phyloP scores from a whole-genome alignment of 2,888 invertebrate species.

The Silvanus unidentatus region DNA sequence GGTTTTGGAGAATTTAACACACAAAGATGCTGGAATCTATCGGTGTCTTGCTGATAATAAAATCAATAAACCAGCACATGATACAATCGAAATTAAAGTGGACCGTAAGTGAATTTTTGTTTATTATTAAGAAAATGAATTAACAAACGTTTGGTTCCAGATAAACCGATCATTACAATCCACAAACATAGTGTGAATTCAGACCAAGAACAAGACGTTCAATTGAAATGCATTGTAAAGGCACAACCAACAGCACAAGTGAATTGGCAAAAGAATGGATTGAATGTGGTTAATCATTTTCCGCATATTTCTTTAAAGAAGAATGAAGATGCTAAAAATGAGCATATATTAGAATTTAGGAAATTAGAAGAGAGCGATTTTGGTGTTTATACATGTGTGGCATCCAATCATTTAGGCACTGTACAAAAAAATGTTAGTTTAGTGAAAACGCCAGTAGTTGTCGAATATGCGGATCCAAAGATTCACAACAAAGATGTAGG shows the following conservation, averaged over 20 bases:
- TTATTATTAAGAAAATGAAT: neutral
- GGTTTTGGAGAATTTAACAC: slow-evolving; percentile 36
- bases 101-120: slow-evolving; percentile 34
- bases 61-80: slow-evolving; percentile 37
- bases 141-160: slow-evolving; percentile 30
- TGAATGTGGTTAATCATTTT: slow-evolving; percentile 16
- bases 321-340: slow-evolving; percentile 13
- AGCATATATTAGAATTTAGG: slow-evolving; percentile 33
- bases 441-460: slow-evolving; percentile 32
- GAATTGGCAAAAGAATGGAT: slow-evolving; percentile 38
- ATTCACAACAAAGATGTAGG: slow-evolving; percentile 33
- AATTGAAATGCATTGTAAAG: slow-evolving; percentile 45
- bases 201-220: slow-evolving; percentile 41
- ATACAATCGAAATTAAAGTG: slow-evolving; percentile 36
- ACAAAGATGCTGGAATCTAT: slow-evolving; percentile 44
- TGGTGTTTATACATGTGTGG: slow-evolving; percentile 46
- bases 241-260: slow-evolving; percentile 43
- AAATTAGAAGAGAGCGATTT: slow-evolving; percentile 40
- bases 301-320: slow-evolving; percentile 10
- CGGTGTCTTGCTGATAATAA: slow-evolving; percentile 48
- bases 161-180: slow-evolving; percentile 44
- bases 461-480: slow-evolving; percentile 26
- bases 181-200: slow-evolving; percentile 45
- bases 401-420: slow-evolving; percentile 40
- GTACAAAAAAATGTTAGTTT: slow-evolving; percentile 36